phyloP scores from a whole-genome alignment of 2,888 invertebrate species.

The Lithosia quadra region DNA sequence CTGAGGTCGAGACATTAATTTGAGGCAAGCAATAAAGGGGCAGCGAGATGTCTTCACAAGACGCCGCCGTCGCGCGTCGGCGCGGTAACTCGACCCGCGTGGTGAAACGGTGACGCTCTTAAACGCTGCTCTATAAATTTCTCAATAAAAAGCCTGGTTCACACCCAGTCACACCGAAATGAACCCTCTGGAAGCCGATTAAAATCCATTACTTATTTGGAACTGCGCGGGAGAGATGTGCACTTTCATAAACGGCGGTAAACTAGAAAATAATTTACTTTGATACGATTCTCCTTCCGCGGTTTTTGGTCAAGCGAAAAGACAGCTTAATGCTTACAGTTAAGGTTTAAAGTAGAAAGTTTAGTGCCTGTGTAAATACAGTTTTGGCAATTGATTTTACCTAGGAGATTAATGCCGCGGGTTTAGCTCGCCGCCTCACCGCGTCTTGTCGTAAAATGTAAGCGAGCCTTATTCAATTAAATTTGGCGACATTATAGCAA shows the following conservation, averaged over 20 bases:
- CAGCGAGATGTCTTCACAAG: slow-evolving; percentile 78
- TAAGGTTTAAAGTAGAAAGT: slow-evolving; percentile 62
- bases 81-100: slow-evolving; percentile 52
- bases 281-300: slow-evolving; percentile 78
- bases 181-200: slow-evolving; percentile 64
- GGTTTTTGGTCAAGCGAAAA: slow-evolving; percentile 60
- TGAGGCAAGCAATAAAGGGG: slow-evolving; percentile 84
- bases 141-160: slow-evolving; percentile 74
- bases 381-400: slow-evolving; percentile 85
- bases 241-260: slow-evolving; percentile 74
- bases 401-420: slow-evolving; percentile 80
- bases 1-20: slow-evolving; percentile 84
- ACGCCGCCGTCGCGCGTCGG: slow-evolving; percentile 43
- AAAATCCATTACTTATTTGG: slow-evolving; percentile 58
- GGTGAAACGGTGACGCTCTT: slow-evolving; percentile 73
- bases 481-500: slow-evolving; percentile 83
- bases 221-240: slow-evolving; percentile 65
- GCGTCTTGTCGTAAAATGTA: slow-evolving; percentile 82
- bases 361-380: slow-evolving; percentile 65
- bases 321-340: slow-evolving; percentile 61
- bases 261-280: slow-evolving; percentile 83
- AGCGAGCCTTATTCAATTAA: slow-evolving; percentile 86
- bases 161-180: slow-evolving; percentile 61
- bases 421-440: slow-evolving; percentile 66
- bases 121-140: slow-evolving; percentile 81